phyloP scores from a whole-genome alignment of 2,888 invertebrate species.

The Nemapogon koenigi region DNA sequence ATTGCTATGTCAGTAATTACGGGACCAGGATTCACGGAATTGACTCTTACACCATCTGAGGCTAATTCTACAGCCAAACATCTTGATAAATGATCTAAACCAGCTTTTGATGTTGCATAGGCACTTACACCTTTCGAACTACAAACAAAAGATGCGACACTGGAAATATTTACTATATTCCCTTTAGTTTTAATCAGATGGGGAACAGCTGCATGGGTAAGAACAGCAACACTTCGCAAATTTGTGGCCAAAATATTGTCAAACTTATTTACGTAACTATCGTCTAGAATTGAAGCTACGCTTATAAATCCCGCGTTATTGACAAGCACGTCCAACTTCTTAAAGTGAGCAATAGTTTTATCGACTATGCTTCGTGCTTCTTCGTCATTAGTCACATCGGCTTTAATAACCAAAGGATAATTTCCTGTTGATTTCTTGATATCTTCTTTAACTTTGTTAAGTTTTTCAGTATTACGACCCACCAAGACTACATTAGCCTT shows the following conservation, averaged over 20 bases:
- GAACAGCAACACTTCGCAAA: conserved; percentile 13
- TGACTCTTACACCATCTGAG: conserved; percentile 14
- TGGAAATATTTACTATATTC: conserved; percentile 22
- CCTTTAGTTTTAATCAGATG: conserved; percentile 21
- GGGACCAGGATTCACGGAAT: conserved; percentile 15
- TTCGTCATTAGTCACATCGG: conserved; percentile 18
- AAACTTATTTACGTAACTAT: conserved; percentile 12
- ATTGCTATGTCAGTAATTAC: conserved; percentile 13
- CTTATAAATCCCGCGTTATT: conserved; percentile 18
- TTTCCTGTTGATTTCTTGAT: conserved; percentile 19
- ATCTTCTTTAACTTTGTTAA: conserved; percentile 18
- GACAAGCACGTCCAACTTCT: conserved; percentile 16
- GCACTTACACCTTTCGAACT: neutral
- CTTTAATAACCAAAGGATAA: conserved; percentile 18
- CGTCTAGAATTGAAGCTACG: conserved; percentile 10
- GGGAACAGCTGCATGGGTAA: conserved; percentile 10
- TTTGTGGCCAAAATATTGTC: conserved; percentile 17
- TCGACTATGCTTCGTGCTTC: conserved; percentile 15
- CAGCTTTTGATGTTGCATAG: conserved; percentile 13
- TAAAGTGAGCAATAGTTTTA: conserved; percentile 16
- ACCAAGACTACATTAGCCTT: conserved; percentile 25
- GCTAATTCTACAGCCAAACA: conserved; percentile 15
- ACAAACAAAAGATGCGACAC: conserved; percentile 11
- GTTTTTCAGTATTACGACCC: conserved; percentile 24
- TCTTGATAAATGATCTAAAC: conserved; percentile 16